Evolutionary conservation across 2,888 invertebrate species (phyloP).

Genomic region (Nesidiocoris tenuis): DNA sequence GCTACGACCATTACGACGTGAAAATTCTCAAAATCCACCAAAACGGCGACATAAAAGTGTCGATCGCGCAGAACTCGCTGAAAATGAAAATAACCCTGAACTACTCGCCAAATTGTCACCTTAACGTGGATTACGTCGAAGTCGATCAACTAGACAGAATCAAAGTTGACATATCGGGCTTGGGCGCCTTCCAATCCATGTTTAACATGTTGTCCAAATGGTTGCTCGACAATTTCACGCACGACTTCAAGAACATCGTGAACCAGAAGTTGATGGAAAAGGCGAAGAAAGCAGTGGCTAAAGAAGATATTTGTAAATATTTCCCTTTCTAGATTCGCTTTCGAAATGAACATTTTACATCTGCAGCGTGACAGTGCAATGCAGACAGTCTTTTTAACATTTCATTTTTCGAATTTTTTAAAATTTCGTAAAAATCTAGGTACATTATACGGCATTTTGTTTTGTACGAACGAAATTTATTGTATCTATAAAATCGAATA

Average conservation of each 20-base stretch:
- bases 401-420: no score
- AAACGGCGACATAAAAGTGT: conserved; percentile 36
- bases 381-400: no score
- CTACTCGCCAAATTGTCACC: conserved; percentile 42
- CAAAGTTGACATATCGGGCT: conserved; percentile 36
- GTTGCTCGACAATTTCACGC: conserved; percentile 44
- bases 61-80: conserved; percentile 39
- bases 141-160: conserved; percentile 42
- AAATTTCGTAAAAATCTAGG: no score
- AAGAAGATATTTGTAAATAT: conserved; percentile 43
- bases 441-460: no score
- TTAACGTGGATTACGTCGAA: conserved; percentile 38
- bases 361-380: not conserved
- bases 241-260: conserved; percentile 30
- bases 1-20: conserved; percentile 34
- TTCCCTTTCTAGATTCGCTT: conserved; percentile 22
- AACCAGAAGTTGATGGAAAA: conserved; percentile 45
- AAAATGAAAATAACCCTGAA: conserved; percentile 42
- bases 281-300: conserved; percentile 32
- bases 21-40: conserved; percentile 44
- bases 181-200: conserved; percentile 44
- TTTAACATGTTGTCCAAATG: conserved; percentile 45
- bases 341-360: not conserved
- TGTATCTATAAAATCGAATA: no score
- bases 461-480: no score